Evolutionary conservation across 2,113 vertebrate genomes (phyloP).

Genomic region (Sinocyclocheilus grahami): DNA sequence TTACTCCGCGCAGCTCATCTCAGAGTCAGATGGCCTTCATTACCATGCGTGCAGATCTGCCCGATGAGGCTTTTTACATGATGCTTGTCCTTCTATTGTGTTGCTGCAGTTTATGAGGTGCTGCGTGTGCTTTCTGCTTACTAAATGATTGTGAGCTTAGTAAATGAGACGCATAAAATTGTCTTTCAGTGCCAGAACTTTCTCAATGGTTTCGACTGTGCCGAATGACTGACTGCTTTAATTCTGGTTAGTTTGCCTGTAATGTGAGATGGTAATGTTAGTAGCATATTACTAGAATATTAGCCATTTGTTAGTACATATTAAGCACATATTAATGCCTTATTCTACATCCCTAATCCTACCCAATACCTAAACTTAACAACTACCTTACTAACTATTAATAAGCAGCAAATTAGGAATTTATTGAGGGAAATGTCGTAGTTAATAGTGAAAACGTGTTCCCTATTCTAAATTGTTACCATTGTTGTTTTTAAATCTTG

Average conservation of each 20-base stretch:
- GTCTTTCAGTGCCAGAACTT: constrained; percentile 5
- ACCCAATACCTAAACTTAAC: too few relatives aligned
- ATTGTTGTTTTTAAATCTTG: too few relatives aligned
- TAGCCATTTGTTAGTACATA: too few relatives aligned
- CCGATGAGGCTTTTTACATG: not conserved
- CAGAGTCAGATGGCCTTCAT: constrained; percentile 42
- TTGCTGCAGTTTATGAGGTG: not conserved
- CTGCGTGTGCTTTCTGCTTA: not conserved
- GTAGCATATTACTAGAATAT: too few relatives aligned
- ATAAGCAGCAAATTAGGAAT: too few relatives aligned
- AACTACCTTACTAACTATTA: too few relatives aligned
- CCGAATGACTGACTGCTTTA: not conserved
- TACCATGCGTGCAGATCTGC: not conserved
- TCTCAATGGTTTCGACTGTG: not conserved
- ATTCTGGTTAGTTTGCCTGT: too few relatives aligned
- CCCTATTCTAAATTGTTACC: too few relatives aligned
- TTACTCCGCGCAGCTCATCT: constrained; percentile 5
- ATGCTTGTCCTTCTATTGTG: constrained; percentile 15
- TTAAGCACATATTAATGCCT: too few relatives aligned
- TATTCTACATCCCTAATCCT: too few relatives aligned
- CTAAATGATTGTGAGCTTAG: not conserved
- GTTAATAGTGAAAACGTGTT: too few relatives aligned
- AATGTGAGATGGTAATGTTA: not conserved
- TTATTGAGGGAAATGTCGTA: too few relatives aligned
- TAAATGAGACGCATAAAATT: not conserved